Conservation (phyloP, 92 coral and sea anemone genomes). For the Galaxea fascicularis region DNA sequence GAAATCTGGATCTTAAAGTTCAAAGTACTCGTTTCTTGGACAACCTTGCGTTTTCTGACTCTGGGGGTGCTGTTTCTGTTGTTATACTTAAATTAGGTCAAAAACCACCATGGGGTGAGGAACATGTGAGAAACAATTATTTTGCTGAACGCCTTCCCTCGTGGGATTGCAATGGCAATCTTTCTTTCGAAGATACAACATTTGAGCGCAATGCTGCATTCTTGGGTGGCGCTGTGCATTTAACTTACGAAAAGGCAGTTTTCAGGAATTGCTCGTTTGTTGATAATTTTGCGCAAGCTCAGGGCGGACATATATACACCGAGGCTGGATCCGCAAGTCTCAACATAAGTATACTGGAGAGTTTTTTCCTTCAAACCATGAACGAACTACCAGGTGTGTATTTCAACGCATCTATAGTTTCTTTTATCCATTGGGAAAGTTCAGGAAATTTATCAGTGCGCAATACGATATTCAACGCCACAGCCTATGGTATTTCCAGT, state of each 20-base stretch:
- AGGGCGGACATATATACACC: conserved; percentile 50
- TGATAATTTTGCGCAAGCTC: conserved; percentile 55
- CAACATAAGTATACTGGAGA: neutral
- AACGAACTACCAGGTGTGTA: neutral
- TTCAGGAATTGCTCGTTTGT: conserved; percentile 52
- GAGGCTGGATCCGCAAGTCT: conserved; percentile 24
- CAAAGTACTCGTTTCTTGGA: too few relatives aligned
- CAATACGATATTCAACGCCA: conserved; percentile 23
- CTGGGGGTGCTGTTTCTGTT: neutral
- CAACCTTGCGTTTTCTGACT: too few relatives aligned
- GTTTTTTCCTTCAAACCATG: conserved; percentile 28
- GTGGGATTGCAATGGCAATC: too few relatives aligned
- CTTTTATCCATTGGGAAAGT: conserved; percentile 52
- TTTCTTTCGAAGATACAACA: conserved; percentile 22
- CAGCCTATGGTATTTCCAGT: neutral
- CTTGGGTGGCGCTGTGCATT: conserved; percentile 62
- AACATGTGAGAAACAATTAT: too few relatives aligned
- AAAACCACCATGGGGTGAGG: neutral
- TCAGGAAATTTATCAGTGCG: conserved; percentile 47
- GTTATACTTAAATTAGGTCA: too few relatives aligned
- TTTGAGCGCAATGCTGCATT: conserved; percentile 68
- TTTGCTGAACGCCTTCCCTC: too few relatives aligned
- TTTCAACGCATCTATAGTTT: neutral
- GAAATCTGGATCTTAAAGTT: too few relatives aligned
- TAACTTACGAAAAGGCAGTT: conserved; percentile 45